Evolutionary conservation across 2,888 invertebrate species (phyloP).

Genomic region (Agrilus biguttatus): DNA sequence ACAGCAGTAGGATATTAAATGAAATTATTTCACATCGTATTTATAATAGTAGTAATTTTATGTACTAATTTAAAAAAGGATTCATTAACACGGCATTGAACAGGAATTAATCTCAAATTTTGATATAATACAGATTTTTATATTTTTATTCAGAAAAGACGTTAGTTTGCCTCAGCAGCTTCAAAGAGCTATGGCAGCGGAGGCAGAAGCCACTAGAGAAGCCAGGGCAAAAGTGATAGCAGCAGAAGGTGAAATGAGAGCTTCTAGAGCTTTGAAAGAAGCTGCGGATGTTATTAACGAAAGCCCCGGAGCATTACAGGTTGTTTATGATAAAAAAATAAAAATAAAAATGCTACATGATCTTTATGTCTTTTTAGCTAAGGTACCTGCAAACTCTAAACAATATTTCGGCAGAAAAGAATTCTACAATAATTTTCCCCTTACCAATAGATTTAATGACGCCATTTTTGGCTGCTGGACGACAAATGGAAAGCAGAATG

Average conservation of each 20-base stretch:
- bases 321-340: conserved; percentile 12
- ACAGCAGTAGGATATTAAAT: no score
- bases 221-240: conserved; percentile 70
- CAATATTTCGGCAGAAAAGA: conserved; percentile 86
- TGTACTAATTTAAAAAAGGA: no score
- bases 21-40: no score
- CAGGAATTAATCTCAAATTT: no score
- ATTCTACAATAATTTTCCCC: conserved; percentile 89
- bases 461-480: conserved; percentile 30
- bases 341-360: background rate
- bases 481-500: no score
- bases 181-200: conserved; percentile 71
- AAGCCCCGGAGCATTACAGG: conserved; percentile 68
- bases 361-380: conserved; percentile 37
- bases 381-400: conserved; percentile 83
- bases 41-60: no score
- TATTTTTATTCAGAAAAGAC: conserved; percentile 52
- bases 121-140: no score
- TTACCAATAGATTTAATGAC: conserved; percentile 68
- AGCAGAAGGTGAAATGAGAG: conserved; percentile 76
- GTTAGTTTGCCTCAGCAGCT: conserved; percentile 62
- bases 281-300: conserved; percentile 74
- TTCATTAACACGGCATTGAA: no score
- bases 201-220: conserved; percentile 67
- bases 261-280: conserved; percentile 71